A percentile compares a stretch with the other conserved stretches of the same genome.
These are phyloP conservation scores for Scortum barcoo DNA, from an alignment of 2,113 vertebrate species.

Conservation along the genomic window DNA sequence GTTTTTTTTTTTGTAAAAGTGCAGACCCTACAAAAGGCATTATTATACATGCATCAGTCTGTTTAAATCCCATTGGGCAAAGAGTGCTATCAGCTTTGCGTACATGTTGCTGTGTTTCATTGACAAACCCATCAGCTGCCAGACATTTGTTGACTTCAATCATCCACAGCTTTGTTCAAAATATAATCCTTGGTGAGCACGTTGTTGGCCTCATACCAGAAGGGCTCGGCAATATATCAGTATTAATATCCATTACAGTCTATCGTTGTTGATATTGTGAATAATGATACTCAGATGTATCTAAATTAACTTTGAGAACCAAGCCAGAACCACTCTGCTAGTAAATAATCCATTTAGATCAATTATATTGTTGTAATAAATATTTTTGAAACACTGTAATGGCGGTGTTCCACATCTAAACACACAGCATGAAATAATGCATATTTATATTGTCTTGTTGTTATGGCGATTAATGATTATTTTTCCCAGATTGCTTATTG, in stretches of 20 bases:
- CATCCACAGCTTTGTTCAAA: not conserved
- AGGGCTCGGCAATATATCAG: not conserved
- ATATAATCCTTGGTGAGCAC: not conserved
- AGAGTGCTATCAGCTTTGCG: slow-evolving; percentile 3
- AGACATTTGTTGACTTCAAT: slow-evolving; percentile 19
- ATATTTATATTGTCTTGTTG: not conserved
- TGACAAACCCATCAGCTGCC: slow-evolving; percentile 28
- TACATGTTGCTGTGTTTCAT: slow-evolving; percentile 21
- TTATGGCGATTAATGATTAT: not conserved
- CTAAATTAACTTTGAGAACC: not conserved
- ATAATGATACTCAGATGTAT: not conserved
- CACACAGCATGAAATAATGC: not conserved
- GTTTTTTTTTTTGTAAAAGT: slow-evolving; percentile 13
- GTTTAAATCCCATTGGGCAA: not conserved
- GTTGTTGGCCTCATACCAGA: not conserved
- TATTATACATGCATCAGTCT: slow-evolving; percentile 6
- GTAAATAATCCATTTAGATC: not conserved
- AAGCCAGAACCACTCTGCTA: not conserved
- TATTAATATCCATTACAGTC: not conserved
- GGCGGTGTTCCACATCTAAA: not conserved
- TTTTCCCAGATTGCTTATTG: not conserved
- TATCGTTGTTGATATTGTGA: not conserved
- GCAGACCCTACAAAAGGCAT: slow-evolving; percentile 6
- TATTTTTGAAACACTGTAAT: not conserved
- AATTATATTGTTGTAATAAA: not conserved